Conservation (phyloP, 2,888 invertebrate genomes). For the Phorcus lineatus region DNA sequence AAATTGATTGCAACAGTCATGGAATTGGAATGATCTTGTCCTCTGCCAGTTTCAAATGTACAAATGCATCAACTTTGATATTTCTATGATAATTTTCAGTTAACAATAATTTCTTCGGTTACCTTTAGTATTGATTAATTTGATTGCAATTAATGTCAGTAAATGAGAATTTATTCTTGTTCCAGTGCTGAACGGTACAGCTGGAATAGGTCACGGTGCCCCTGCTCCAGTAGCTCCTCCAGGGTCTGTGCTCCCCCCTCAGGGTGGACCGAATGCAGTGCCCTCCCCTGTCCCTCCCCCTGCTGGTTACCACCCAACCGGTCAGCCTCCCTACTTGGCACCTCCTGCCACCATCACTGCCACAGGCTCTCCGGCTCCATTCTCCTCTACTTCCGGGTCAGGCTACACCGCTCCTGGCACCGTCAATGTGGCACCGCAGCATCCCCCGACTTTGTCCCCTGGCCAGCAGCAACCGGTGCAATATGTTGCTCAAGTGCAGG, state of each 20-base stretch:
- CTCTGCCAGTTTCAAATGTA: too few relatives aligned
- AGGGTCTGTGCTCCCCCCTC: neutral
- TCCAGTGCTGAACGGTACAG: conserved; percentile 9
- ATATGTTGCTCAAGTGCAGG: conserved; percentile 23
- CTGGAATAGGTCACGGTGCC: neutral
- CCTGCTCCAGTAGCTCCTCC: conserved; percentile 2
- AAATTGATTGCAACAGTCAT: too few relatives aligned
- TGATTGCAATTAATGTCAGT: neutral
- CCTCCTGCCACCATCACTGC: conserved; percentile 30
- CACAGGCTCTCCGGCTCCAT: conserved; percentile 20
- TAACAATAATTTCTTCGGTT: too few relatives aligned
- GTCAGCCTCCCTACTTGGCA: conserved; percentile 3
- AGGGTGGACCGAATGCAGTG: neutral
- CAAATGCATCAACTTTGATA: too few relatives aligned
- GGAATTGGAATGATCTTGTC: too few relatives aligned
- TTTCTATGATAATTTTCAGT: too few relatives aligned
- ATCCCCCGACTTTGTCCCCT: conserved; percentile 20
- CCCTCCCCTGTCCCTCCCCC: conserved; percentile 24
- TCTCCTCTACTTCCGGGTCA: conserved; percentile 18
- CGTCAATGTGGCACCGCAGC: neutral
- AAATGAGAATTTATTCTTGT: neutral
- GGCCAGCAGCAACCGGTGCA: conserved; percentile 18
- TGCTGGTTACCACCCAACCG: conserved; percentile 29
- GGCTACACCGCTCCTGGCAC: neutral
- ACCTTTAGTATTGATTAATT: too few relatives aligned